phyloP scores from a whole-genome alignment of 2,113 vertebrate species.

The Sceloporus undulatus region DNA sequence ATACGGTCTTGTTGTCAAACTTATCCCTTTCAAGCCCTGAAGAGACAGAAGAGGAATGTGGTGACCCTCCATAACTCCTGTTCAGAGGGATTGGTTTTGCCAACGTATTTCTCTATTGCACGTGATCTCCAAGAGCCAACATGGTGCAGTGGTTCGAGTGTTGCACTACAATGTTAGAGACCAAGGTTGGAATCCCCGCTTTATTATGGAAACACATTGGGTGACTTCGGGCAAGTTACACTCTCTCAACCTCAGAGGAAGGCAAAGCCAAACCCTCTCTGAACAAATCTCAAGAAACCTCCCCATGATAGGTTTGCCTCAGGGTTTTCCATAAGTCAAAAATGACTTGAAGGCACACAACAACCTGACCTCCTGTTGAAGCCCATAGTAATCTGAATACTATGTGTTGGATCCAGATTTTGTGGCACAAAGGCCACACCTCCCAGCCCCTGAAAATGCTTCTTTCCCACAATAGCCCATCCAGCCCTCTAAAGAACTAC shows the following conservation, averaged over 20 bases:
- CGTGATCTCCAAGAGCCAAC: too few relatives aligned
- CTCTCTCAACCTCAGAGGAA: too few relatives aligned
- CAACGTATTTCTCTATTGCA: neutral
- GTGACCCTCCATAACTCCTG: neutral
- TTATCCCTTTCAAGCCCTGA: constrained; percentile 96
- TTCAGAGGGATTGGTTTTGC: neutral
- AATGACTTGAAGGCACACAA: too few relatives aligned
- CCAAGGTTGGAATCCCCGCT: too few relatives aligned
- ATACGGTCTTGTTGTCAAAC: constrained; percentile 98
- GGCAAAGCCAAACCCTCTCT: too few relatives aligned
- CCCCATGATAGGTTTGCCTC: too few relatives aligned
- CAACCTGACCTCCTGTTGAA: neutral
- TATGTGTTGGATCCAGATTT: neutral
- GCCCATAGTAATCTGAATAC: neutral
- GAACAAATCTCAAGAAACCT: too few relatives aligned
- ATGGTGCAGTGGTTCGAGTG: too few relatives aligned
- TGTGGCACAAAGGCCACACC: neutral
- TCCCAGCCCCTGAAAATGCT: neutral
- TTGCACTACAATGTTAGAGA: too few relatives aligned
- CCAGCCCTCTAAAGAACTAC: neutral
- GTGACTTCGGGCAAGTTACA: too few relatives aligned
- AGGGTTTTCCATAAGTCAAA: too few relatives aligned
- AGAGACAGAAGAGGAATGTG: constrained; percentile 17
- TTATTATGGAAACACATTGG: too few relatives aligned
- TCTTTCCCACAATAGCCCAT: neutral